Conservation (phyloP, 2,797 vertebrate species). For the Rhinatrema bivittatum region DNA sequence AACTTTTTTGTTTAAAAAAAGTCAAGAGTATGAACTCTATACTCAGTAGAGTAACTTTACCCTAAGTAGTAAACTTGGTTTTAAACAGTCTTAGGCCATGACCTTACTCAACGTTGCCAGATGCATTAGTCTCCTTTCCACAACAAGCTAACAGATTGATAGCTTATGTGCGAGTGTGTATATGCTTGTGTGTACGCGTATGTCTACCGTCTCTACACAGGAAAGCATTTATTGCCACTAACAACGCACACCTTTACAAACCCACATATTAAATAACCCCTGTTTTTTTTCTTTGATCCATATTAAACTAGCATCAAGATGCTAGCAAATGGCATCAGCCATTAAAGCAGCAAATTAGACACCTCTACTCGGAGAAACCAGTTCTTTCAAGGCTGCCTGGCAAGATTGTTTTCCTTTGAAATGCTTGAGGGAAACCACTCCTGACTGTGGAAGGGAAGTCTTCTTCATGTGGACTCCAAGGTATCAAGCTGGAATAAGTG, state of each 20-base stretch:
- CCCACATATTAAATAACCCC: conserved; percentile 40
- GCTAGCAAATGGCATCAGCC: conserved; percentile 30
- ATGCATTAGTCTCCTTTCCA: conserved; percentile 47
- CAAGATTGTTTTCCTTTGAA: conserved; percentile 54
- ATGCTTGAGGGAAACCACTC: conserved; percentile 5
- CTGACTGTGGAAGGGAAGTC: not conserved
- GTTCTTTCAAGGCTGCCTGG: conserved; percentile 47
- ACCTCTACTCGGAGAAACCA: conserved; percentile 38
- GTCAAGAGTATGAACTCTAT: conserved; percentile 59
- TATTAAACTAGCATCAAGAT: conserved; percentile 32
- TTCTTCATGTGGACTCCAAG: conserved; percentile 93
- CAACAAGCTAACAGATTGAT: conserved; percentile 20
- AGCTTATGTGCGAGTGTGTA: conserved; percentile 20
- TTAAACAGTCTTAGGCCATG: conserved; percentile 57
- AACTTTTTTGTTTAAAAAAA: conserved; percentile 47
- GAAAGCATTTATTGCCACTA: conserved; percentile 40
- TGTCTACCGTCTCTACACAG: conserved; percentile 33
- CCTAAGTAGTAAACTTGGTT: conserved; percentile 48
- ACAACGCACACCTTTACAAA: conserved; percentile 46
- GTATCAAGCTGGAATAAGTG: conserved; percentile 93
- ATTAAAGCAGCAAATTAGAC: conserved; percentile 42
- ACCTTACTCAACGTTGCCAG: conserved; percentile 56
- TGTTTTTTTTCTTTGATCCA: conserved; percentile 39
- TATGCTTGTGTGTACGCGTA: not conserved
- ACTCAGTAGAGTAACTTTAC: conserved; percentile 60